A percentile compares a stretch with the other conserved stretches of the same genome.
phyloP scores from a whole-genome alignment of 2,888 invertebrate species.

The Oscheius myriophilus region DNA sequence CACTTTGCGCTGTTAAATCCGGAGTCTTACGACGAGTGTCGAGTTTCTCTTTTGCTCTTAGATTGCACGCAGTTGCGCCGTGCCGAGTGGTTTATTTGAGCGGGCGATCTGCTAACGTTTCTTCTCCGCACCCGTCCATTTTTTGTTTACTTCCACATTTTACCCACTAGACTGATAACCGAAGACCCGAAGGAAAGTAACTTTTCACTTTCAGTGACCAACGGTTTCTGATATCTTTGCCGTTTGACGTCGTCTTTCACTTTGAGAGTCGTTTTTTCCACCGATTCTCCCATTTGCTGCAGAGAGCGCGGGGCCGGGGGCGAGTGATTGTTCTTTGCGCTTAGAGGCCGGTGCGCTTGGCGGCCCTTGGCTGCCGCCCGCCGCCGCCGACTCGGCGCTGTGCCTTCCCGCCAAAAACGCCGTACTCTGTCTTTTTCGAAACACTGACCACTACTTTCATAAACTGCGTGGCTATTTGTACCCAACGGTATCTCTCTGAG shows the following conservation, averaged over 20 bases:
- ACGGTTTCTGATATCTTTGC: too few species aligned
- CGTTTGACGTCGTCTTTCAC: too few species aligned
- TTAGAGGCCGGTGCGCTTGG: conserved; percentile 28
- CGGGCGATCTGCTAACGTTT: conserved; percentile 29
- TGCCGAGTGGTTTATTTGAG: conserved; percentile 33
- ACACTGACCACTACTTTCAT: not conserved
- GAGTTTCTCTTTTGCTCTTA: conserved; percentile 26
- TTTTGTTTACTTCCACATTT: too few species aligned
- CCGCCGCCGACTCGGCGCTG: conserved; percentile 16
- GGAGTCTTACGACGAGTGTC: conserved; percentile 22
- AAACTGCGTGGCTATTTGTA: not conserved
- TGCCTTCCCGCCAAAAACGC: conserved; percentile 7
- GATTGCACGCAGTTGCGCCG: conserved; percentile 30
- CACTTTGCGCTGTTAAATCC: too few species aligned
- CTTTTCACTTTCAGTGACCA: too few species aligned
- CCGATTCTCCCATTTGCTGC: too few species aligned
- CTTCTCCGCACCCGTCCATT: conserved; percentile 6
- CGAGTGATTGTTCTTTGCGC: conserved; percentile 28
- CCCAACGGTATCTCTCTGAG: not conserved
- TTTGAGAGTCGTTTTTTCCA: too few species aligned
- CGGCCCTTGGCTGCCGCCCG: conserved; percentile 24
- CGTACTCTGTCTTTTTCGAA: not conserved
- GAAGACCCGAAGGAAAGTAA: too few species aligned
- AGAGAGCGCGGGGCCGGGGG: conserved; percentile 15
- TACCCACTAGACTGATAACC: too few species aligned